Base-by-base conservation (phyloP, 2,113 vertebrate species). In the Grus americana region DNA sequence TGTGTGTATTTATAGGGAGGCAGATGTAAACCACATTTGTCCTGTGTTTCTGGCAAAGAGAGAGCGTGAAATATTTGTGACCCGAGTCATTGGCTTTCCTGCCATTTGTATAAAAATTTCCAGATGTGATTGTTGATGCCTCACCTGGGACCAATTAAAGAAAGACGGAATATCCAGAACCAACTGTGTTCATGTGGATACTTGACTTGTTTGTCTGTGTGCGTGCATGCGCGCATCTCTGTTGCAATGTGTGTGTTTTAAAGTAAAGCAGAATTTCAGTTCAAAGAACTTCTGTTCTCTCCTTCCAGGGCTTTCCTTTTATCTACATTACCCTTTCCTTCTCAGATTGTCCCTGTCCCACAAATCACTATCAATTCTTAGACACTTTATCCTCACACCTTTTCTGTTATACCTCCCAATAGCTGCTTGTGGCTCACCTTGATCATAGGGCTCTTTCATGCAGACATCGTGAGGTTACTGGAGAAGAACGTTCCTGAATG, bases 1-100 rank as follows among this genome's bases (percentile, higher is more conserved):
- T 90, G 72, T 83, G 91, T 86, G 82, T 92, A 94, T 95, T 93
- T 96, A 95, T 91, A 65, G 92, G 92, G 87, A 95, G 93, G 81
- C 97, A 97, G 97, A 97, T 97, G 97, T 94, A 96, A 96, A 97
- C 93, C 97, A 97, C 96, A 96, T 97, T 97, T 97, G 95, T 95
- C 94, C 95, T 40, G 83, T 93, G 83, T 96, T 97, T 97, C 96
- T 97, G 97, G 97, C 97, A 96, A 93, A 96, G 80, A 91, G 74
- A 85, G 94, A 96, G 97, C 96, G 93, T 96, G 97, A 97, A 97
- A 97, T 97, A 97, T 96, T 97, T 97, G 97, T 97, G 97, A 97
- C 95, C 95, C 91, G 66, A 96, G 94, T 96, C 95, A 95, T 97
- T 97, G 87, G 95, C 95, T 97, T 97, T 94, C 95, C 91, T 96